phyloP scores from a whole-genome alignment of 2,888 invertebrate species.

The Hemaris fuciformis region DNA sequence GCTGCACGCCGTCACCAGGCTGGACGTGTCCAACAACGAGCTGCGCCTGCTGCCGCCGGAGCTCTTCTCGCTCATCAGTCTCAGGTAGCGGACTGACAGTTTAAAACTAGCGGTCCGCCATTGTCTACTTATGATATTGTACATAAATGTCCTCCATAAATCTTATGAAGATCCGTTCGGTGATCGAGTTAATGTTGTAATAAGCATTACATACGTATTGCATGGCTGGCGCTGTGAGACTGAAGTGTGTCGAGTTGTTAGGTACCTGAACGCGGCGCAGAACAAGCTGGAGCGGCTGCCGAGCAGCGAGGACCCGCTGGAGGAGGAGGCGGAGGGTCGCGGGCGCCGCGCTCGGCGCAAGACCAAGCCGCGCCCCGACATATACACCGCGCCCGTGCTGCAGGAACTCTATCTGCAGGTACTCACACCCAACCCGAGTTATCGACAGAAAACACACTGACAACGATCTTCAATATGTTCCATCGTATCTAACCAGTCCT shows the following conservation, averaged over 20 bases:
- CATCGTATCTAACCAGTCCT: too few species aligned
- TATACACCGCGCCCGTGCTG: conserved; percentile 87
- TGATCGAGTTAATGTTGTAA: too few species aligned
- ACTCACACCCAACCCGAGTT: too few species aligned
- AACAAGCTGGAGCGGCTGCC: conserved; percentile 92
- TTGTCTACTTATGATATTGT: too few species aligned
- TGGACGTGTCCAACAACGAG: conserved; percentile 96
- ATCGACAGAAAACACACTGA: too few species aligned
- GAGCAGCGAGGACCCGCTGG: conserved; percentile 60
- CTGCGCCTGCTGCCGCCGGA: conserved; percentile 89
- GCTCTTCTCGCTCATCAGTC: conserved; percentile 91
- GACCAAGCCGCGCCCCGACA: conserved; percentile 56
- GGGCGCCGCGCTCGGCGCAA: conserved; percentile 40
- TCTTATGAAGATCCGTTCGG: too few species aligned
- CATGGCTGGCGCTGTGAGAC: too few species aligned
- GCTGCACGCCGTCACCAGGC: conserved; percentile 94
- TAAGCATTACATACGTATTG: too few species aligned
- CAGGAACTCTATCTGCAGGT: conserved; percentile 95
- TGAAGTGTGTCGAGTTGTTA: conserved; percentile 18
- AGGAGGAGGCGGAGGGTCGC: conserved; percentile 49
- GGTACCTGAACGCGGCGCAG: conserved; percentile 91
- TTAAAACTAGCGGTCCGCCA: background rate
- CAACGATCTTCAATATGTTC: too few species aligned
- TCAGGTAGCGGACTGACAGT: conserved; percentile 69
- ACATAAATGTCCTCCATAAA: too few species aligned